These are phyloP conservation scores for honey bee (Apis mellifera) DNA, from an alignment of 1,140 invertebrate genomes.

Conservation along the genomic window Amel_HAv3.1 CM009934.2:6636501-6637000, in stretches of 20 bases:
- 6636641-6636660: no score
- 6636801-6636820: slow-evolving; percentile 1
- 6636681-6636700: no score
- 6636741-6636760: neutral
- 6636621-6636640: no score
- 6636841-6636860: slow-evolving; percentile 71
- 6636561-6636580: no score
- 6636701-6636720: no score
- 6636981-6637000: slow-evolving; percentile 37
- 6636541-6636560: neutral
- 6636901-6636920: slow-evolving; percentile 65
- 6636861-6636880: slow-evolving; percentile 73
- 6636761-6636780: neutral
- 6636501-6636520: neutral
- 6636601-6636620: no score
- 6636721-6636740: no score
- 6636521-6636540: neutral
- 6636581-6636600: no score
- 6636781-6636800: neutral
- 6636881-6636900: slow-evolving; percentile 68
- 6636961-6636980: slow-evolving; percentile 39
- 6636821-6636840: slow-evolving; percentile 27
- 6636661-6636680: no score
- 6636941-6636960: slow-evolving; percentile 65
- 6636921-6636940: slow-evolving; percentile 65